Conservation (phyloP, 1,140 invertebrate genomes). For the Vollenhovia emeryi region DNA sequence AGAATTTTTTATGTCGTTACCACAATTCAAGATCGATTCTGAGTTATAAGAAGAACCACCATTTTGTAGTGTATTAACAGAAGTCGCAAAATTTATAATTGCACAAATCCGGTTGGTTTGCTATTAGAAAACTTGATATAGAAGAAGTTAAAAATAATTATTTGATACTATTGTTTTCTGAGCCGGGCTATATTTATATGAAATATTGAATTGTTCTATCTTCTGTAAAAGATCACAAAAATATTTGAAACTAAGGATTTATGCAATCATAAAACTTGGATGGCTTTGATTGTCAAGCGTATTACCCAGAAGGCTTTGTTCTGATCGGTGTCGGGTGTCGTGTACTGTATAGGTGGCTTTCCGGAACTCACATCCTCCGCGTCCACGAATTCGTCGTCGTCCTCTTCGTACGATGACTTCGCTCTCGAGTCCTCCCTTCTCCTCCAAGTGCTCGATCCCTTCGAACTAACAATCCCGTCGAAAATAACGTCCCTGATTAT, state of each 20-base stretch:
- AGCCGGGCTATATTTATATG: neutral
- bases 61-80: neutral
- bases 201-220: neutral
- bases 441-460: conserved; percentile 27
- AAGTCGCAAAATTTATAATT: conserved; percentile 20
- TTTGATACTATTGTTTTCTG: neutral
- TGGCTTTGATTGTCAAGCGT: conserved; percentile 19
- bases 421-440: conserved; percentile 48
- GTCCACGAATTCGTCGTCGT: conserved; percentile 80
- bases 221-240: neutral
- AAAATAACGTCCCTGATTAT: conserved; percentile 66
- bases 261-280: neutral
- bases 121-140: neutral
- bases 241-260: neutral
- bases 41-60: neutral
- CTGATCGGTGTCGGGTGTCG: conserved; percentile 76
- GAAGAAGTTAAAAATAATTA: neutral
- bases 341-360: conserved; percentile 77
- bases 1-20: neutral
- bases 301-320: conserved; percentile 84
- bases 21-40: neutral
- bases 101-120: neutral
- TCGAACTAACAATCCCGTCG: conserved; percentile 38
- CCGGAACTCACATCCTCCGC: conserved; percentile 77
- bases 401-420: conserved; percentile 71